phyloP scores from a whole-genome alignment of 2,113 vertebrate species.

The Hemiprocne comata region DNA sequence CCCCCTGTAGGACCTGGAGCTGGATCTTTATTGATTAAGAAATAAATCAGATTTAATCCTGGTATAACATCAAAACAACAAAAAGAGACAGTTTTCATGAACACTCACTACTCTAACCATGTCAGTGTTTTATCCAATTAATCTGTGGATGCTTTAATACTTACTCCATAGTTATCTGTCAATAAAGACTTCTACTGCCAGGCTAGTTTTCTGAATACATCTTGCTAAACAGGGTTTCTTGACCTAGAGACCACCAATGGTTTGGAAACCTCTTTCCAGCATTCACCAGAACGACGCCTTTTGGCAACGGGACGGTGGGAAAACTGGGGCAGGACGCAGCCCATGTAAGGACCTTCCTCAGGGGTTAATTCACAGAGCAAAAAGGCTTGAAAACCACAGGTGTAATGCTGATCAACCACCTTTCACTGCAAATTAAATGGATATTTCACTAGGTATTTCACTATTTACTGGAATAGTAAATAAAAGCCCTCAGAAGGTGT shows the following conservation, averaged over 20 bases:
- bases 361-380: not conserved
- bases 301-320: not conserved
- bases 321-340: not conserved
- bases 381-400: not conserved
- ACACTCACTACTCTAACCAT: not conserved
- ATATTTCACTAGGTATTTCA: too few relatives aligned
- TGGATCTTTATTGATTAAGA: slow-evolving; percentile 95
- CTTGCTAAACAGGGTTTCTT: not conserved
- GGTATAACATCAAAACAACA: slow-evolving; percentile 43
- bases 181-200: slow-evolving; percentile 41
- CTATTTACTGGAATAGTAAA: not conserved
- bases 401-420: not conserved
- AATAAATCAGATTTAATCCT: slow-evolving; percentile 88
- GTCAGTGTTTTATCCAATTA: not conserved
- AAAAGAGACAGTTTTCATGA: slow-evolving; percentile 40
- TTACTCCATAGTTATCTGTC: slow-evolving; percentile 73
- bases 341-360: not conserved
- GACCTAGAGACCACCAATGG: not conserved
- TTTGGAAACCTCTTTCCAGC: not conserved
- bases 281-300: not conserved
- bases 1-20: slow-evolving; percentile 97
- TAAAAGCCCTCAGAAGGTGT: not conserved
- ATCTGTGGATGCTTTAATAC: slow-evolving; percentile 51
- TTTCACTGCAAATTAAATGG: not conserved
- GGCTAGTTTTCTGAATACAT: not conserved